Evolutionary conservation across 1,140 invertebrate species (phyloP).

Genomic region (Hycleus cichorii): DNA sequence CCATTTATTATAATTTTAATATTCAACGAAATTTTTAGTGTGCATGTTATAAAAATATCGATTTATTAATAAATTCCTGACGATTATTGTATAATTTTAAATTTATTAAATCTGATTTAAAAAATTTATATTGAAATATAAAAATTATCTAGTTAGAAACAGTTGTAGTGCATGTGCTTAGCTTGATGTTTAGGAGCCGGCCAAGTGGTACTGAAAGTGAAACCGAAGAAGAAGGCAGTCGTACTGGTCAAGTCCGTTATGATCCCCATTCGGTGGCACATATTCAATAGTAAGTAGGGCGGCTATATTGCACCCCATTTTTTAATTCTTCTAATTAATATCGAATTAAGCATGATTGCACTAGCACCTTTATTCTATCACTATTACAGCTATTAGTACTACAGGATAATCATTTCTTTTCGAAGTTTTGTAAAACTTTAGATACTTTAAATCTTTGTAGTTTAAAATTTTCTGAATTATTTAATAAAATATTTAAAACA

Average conservation of each 20-base stretch:
- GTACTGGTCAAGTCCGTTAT: slow-evolving; percentile 32
- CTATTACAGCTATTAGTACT: neutral
- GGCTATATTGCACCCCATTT: slow-evolving; percentile 4
- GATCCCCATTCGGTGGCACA: slow-evolving; percentile 36
- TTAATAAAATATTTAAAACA: slow-evolving; percentile 5
- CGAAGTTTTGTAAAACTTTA: neutral
- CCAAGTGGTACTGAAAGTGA: slow-evolving; percentile 46
- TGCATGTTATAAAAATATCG: neutral
- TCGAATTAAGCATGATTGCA: neutral
- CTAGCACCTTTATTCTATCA: neutral
- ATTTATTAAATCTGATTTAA: neutral
- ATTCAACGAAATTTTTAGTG: neutral
- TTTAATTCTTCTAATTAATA: neutral
- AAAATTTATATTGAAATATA: neutral
- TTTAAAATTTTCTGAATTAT: neutral
- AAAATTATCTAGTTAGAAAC: slow-evolving; percentile 19
- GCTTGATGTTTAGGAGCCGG: slow-evolving; percentile 42
- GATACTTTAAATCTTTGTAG: neutral
- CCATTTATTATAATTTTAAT: neutral
- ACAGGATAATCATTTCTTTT: neutral
- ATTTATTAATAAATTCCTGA: neutral
- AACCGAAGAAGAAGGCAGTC: slow-evolving; percentile 46
- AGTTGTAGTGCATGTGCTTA: slow-evolving; percentile 41
- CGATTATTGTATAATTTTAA: too few species aligned
- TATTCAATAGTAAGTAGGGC: slow-evolving; percentile 49